Evolutionary conservation across 1,140 invertebrate genomes (phyloP), one percentile per base, ranked within the genome.

Genomic region (Agrypnia vestita): DNA sequence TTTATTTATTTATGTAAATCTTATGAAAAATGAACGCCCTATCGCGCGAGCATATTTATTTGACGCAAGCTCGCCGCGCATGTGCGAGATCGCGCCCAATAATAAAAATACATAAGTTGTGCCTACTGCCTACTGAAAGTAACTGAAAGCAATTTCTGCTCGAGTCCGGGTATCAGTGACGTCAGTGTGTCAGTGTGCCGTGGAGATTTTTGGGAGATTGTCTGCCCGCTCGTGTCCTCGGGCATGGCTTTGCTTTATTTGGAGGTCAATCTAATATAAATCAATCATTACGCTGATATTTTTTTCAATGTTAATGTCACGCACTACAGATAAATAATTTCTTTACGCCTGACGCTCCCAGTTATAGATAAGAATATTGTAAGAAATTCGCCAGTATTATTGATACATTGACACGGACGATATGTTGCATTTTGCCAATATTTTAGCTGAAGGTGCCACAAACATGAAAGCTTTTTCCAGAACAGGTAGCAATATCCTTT

Each of bases 251-350:
- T 25, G 71, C 35, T 74, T 25, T 19, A 17, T 74, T 74, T 56
- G 13, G 71, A 79, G 77, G 77, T 79, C 77, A 79, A 72, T 67
- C 49, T 61, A 79, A 79, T 79, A 25, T 10, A 49, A 72, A 73
- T 11, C 51, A 79, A 61, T 72, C 49, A 49, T 8, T 55, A n/a
- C 35, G 6, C 51, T 11, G 49, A 74, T 56, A 71, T 56, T 74
- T 44, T n/a, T 25, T 74, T 74, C 53, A 25, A 43, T 19, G 46
- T n/a, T 11, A 17, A 55, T 73, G n/a, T 35, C 25, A 56, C 1
- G 0, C 12, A 35, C 6, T 15, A 4, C 10, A 21, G 19, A 3
- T 19, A 61, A 61, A 61, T 21, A 61, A 61, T 15, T 17, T 15
- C 13, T 61, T 61, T 61, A 19, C 10, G 10, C 15, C 17, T n/a